These are phyloP conservation scores for Steinernema carpocapsae DNA, from an alignment of 2,888 invertebrate species.

Conservation along the genomic window DNA sequence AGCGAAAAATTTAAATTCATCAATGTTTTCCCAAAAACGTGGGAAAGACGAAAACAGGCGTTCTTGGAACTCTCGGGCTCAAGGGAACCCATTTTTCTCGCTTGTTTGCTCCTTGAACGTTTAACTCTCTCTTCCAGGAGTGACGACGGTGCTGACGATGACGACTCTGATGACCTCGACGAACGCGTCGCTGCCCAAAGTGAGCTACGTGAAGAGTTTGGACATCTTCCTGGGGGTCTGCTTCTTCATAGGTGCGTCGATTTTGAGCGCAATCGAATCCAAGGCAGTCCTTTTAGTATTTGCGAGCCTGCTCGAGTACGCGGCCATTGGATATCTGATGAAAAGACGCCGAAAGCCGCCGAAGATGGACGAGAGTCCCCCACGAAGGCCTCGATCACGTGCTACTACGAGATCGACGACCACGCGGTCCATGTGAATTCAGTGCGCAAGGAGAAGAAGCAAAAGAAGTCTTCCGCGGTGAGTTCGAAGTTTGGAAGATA, in stretches of 20 bases:
- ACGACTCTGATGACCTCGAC: constrained; percentile 70
- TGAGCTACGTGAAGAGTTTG: constrained; percentile 69
- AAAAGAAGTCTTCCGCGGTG: neutral
- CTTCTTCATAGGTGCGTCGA: constrained; percentile 68
- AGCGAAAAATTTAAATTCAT: too few relatives aligned
- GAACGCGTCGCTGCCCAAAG: constrained; percentile 70
- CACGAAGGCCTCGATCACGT: constrained; percentile 28
- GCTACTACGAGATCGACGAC: constrained; percentile 32
- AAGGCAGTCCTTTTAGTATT: constrained; percentile 54
- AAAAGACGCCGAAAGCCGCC: constrained; percentile 55
- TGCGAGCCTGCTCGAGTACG: constrained; percentile 67
- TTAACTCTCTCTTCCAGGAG: constrained; percentile 53
- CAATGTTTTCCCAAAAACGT: constrained; percentile 20
- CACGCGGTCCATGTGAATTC: constrained; percentile 21
- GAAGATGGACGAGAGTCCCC: constrained; percentile 35
- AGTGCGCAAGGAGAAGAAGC: constrained; percentile 24
- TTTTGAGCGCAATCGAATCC: neutral
- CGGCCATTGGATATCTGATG: constrained; percentile 67
- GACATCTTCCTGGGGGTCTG: constrained; percentile 70
- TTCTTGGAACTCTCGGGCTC: constrained; percentile 7
- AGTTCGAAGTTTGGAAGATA: neutral
- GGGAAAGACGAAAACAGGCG: neutral
- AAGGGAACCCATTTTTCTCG: too few relatives aligned
- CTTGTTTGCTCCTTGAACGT: neutral
- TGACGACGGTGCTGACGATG: constrained; percentile 71